A percentile compares a stretch with the other conserved stretches of the same genome.
phyloP scores from a whole-genome alignment of 2,797 vertebrate genomes.

The Centropyge bicolor region DNA sequence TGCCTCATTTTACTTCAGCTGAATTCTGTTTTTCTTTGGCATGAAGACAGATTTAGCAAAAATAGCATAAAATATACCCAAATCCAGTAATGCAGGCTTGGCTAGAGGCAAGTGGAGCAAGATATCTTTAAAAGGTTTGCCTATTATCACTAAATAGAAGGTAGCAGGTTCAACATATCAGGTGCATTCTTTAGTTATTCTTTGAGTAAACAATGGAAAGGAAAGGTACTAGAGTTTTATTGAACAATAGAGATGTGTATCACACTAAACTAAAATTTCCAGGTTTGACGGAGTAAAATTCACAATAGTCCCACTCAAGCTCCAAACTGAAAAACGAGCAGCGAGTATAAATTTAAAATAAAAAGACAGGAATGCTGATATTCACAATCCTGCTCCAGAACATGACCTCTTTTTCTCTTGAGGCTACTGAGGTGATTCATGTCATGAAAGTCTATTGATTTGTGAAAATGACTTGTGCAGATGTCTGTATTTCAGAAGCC shows the following conservation, averaged over 20 bases:
- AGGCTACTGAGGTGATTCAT: not conserved
- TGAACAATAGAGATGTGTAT: not conserved
- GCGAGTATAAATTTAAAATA: too few species aligned
- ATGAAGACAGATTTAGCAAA: slow-evolving; percentile 5
- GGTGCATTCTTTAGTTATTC: not conserved
- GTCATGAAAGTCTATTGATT: not conserved
- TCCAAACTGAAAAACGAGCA: too few species aligned
- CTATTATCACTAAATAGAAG: not conserved
- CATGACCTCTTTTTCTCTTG: too few species aligned
- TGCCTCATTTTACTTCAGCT: not conserved
- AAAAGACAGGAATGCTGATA: too few species aligned
- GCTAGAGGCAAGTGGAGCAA: slow-evolving; percentile 16
- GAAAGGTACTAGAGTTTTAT: not conserved
- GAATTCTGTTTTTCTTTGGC: slow-evolving; percentile 14
- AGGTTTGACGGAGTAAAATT: not conserved
- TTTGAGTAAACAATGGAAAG: slow-evolving; percentile 6
- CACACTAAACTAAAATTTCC: too few species aligned
- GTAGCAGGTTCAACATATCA: not conserved
- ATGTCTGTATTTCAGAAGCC: not conserved
- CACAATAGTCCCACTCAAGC: not conserved
- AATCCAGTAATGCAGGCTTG: slow-evolving; percentile 15
- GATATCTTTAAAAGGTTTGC: not conserved
- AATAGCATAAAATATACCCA: not conserved
- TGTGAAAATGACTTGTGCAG: not conserved
- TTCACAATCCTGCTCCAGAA: too few species aligned